Evolutionary conservation across 1,140 invertebrate species (phyloP).

Genomic region (Pogonomyrmex barbatus): DNA sequence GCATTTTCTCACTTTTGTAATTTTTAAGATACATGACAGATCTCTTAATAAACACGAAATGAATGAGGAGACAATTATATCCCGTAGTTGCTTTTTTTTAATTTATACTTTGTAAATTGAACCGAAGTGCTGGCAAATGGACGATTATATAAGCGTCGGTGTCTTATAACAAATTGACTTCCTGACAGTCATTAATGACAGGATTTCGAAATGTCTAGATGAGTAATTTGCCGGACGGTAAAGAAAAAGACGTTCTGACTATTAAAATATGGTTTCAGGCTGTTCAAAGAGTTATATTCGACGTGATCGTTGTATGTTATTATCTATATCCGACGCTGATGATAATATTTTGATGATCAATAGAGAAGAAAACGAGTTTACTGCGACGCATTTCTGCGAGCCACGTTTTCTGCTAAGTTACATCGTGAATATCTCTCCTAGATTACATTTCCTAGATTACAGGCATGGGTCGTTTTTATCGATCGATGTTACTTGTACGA

Average conservation of each 20-base stretch:
- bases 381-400: neutral
- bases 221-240: neutral
- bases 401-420: constrained; percentile 15
- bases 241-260: neutral
- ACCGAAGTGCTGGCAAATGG: neutral
- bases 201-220: constrained; percentile 1
- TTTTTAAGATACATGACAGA: too few relatives aligned
- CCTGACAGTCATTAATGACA: constrained; percentile 20
- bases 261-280: neutral
- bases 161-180: constrained; percentile 1
- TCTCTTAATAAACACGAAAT: neutral
- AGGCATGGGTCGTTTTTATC: constrained; percentile 8
- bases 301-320: neutral
- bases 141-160: neutral
- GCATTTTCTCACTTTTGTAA: too few relatives aligned
- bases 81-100: neutral
- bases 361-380: neutral
- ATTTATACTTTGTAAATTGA: neutral
- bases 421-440: constrained; percentile 8
- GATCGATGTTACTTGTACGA: constrained; percentile 39
- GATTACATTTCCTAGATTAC: constrained; percentile 36
- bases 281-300: neutral
- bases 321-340: neutral
- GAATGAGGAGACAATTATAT: neutral
- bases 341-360: neutral